Evolutionary conservation across 2,113 vertebrate species (phyloP).

Genomic region (Phyllopteryx taeniolatus): DNA sequence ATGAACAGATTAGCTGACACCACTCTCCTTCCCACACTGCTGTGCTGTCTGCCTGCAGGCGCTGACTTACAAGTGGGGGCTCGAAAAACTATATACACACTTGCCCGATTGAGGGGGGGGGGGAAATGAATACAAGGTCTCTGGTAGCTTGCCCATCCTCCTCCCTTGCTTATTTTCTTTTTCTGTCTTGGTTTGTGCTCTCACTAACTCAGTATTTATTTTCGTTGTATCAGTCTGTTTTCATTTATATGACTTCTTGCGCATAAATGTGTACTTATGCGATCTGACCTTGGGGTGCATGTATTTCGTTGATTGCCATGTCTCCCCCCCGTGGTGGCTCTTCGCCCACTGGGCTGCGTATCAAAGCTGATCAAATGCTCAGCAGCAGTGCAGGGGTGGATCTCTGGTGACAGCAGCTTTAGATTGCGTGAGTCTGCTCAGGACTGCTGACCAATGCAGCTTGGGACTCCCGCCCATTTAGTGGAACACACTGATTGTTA

Average conservation of each 20-base stretch:
- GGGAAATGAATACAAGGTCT: slow-evolving; percentile 34
- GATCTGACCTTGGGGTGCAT: slow-evolving; percentile 16
- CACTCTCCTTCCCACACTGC: slow-evolving; percentile 58
- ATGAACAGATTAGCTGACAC: slow-evolving; percentile 63
- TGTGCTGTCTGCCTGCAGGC: slow-evolving; percentile 47
- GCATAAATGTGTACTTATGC: slow-evolving; percentile 11
- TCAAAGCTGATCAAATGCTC: slow-evolving; percentile 52
- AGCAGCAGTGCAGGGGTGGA: slow-evolving; percentile 38
- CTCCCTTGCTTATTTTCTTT: slow-evolving; percentile 37
- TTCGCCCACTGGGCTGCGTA: slow-evolving; percentile 38
- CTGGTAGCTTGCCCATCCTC: slow-evolving; percentile 9
- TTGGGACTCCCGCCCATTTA: slow-evolving; percentile 7
- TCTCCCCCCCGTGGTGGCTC: slow-evolving; percentile 35
- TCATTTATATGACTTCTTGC: slow-evolving; percentile 27
- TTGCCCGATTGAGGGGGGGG: neutral
- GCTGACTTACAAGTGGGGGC: slow-evolving; percentile 50
- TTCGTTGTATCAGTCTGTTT: slow-evolving; percentile 36
- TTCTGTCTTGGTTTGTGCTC: slow-evolving; percentile 28
- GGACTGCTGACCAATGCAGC: slow-evolving; percentile 26
- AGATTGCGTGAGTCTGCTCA: slow-evolving; percentile 40
- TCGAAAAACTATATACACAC: slow-evolving; percentile 42
- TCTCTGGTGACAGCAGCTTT: slow-evolving; percentile 39
- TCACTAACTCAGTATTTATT: slow-evolving; percentile 36
- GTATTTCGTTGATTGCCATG: slow-evolving; percentile 32
- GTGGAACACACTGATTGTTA: slow-evolving; percentile 15